A percentile compares a stretch with the other conserved stretches of the same genome.
Conservation (phyloP, 2,113 vertebrate species). For the Pterocles gutturalis region DNA sequence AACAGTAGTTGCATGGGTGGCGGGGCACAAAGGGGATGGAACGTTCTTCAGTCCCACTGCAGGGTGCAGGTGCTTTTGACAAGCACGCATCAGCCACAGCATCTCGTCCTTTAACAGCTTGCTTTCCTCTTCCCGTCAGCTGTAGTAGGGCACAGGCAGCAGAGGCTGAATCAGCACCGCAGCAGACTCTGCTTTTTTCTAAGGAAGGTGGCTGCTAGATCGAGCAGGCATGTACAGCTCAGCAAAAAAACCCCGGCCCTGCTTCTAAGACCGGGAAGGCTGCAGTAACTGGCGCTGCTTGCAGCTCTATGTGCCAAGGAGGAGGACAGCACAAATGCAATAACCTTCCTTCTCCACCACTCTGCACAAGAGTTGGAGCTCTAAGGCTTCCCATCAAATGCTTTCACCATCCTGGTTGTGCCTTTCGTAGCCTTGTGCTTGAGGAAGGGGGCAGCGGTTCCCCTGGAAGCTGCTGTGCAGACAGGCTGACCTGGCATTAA, state of each 20-base stretch:
- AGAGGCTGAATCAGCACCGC: neutral
- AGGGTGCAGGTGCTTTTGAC: neutral
- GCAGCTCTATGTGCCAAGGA: neutral
- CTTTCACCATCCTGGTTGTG: neutral
- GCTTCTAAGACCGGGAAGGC: neutral
- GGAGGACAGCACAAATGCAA: neutral
- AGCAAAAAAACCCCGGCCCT: rapidly evolving
- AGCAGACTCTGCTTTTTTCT: neutral
- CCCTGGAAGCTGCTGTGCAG: neutral
- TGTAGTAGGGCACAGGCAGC: neutral
- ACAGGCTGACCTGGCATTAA: neutral
- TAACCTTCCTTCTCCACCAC: neutral
- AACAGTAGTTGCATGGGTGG: rapidly evolving
- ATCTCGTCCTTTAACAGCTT: neutral
- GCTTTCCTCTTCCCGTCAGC: neutral
- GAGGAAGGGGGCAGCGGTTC: neutral
- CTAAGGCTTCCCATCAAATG: neutral
- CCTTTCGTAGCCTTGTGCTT: neutral
- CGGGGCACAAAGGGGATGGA: rapidly evolving
- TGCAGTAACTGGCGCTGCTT: neutral
- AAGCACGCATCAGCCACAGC: neutral
- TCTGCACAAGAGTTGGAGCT: neutral
- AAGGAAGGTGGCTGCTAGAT: neutral
- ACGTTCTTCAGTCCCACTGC: rapidly evolving
- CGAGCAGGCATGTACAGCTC: neutral